Evolutionary conservation across 2,113 vertebrate genomes (phyloP).

Genomic region (Talpa occidentalis): DNA sequence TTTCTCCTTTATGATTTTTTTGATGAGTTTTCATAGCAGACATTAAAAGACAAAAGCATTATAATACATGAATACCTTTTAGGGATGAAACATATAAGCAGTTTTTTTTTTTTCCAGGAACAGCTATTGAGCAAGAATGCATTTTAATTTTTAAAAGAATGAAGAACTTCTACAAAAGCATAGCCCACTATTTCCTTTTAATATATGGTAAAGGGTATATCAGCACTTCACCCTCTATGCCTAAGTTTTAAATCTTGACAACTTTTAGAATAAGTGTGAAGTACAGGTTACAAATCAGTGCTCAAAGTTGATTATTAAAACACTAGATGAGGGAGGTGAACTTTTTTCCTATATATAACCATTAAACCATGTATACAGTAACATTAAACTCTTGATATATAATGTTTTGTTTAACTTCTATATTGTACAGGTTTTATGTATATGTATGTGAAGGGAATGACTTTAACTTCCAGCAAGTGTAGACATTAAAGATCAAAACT

Average conservation of each 20-base stretch:
- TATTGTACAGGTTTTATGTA: background rate
- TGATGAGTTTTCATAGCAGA: slow-evolving; percentile 18
- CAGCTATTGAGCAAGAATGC: background rate
- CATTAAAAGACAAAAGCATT: slow-evolving; percentile 33
- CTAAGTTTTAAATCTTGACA: slow-evolving; percentile 24
- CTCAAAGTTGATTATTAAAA: background rate
- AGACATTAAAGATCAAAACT: slow-evolving; percentile 29
- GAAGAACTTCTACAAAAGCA: background rate
- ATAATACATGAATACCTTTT: background rate
- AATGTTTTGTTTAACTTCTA: background rate
- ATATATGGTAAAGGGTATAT: background rate
- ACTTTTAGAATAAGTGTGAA: background rate
- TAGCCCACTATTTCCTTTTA: background rate
- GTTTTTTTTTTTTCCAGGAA: background rate
- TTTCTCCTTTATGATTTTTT: slow-evolving; percentile 18
- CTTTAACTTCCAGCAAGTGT: slow-evolving; percentile 24
- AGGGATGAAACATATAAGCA: background rate
- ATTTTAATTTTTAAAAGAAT: slow-evolving; percentile 41
- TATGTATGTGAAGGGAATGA: background rate
- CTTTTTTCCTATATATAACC: background rate
- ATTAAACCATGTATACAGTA: background rate
- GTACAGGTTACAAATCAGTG: slow-evolving; percentile 11
- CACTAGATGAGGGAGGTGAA: background rate
- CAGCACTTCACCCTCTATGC: background rate
- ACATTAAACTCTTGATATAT: background rate